phyloP scores from a whole-genome alignment of 2,113 vertebrate genomes.

The Leuciscus idus region DNA sequence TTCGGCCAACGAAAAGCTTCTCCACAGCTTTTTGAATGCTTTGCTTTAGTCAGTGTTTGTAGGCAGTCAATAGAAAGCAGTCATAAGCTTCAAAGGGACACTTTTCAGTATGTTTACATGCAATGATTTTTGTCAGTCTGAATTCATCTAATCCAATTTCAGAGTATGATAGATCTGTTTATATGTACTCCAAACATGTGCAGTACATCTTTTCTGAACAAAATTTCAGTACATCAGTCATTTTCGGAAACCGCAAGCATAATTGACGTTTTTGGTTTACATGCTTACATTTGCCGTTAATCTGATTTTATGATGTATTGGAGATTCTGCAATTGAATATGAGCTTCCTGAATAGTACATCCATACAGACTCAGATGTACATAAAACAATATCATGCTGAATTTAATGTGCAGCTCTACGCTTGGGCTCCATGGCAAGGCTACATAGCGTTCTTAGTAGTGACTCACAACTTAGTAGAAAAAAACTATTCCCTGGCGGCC shows the following conservation, averaged over 20 bases:
- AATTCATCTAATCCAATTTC: background rate
- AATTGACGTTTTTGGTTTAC: background rate
- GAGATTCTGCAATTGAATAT: constrained; percentile 26
- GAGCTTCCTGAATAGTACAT: constrained; percentile 21
- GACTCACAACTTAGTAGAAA: constrained; percentile 46
- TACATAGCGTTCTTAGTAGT: constrained; percentile 26
- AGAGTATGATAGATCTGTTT: background rate
- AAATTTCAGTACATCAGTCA: background rate
- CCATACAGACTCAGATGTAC: constrained; percentile 6
- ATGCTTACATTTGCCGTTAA: background rate
- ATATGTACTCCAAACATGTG: background rate
- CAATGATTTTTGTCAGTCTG: background rate
- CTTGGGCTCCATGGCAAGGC: constrained; percentile 19
- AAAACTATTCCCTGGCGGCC: constrained; percentile 31
- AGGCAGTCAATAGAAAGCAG: background rate
- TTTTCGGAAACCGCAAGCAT: background rate
- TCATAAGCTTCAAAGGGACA: background rate
- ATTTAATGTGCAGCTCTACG: constrained; percentile 29
- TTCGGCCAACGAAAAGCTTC: background rate
- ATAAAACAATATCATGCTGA: constrained; percentile 35
- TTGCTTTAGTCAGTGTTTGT: background rate
- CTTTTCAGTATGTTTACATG: background rate
- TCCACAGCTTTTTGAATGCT: background rate
- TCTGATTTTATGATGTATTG: background rate
- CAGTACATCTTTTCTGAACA: background rate